These are phyloP conservation scores for Sinocyclocheilus anophthalmus DNA, from an alignment of 2,113 vertebrate species.

Conservation along the genomic window DNA sequence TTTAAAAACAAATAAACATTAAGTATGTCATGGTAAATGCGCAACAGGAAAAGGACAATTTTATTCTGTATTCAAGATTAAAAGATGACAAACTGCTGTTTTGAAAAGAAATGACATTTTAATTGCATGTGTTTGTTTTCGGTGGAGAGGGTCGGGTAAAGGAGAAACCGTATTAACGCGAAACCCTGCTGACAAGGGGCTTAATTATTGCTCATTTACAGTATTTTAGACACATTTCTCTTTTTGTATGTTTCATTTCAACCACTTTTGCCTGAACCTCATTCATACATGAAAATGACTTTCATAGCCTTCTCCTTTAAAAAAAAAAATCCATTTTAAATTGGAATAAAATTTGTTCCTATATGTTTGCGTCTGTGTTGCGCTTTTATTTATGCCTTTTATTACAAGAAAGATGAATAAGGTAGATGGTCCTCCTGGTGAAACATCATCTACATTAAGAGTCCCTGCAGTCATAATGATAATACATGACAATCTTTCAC, in stretches of 20 bases:
- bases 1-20: slow-evolving; percentile 75
- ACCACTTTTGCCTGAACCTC: slow-evolving; percentile 87
- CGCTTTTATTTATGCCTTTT: slow-evolving; percentile 49
- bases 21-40: slow-evolving; percentile 70
- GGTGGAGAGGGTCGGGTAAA: slow-evolving; percentile 74
- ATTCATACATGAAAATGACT: slow-evolving; percentile 83
- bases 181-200: slow-evolving; percentile 66
- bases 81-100: slow-evolving; percentile 76
- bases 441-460: no score
- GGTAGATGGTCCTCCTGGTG: not conserved
- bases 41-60: slow-evolving; percentile 63
- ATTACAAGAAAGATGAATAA: not conserved
- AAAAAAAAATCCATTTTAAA: slow-evolving; percentile 83
- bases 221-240: slow-evolving; percentile 81
- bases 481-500: no score
- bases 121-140: slow-evolving; percentile 80
- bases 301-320: slow-evolving; percentile 84
- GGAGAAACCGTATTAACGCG: slow-evolving; percentile 68
- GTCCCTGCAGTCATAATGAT: not conserved
- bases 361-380: slow-evolving; percentile 70
- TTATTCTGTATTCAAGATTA: slow-evolving; percentile 79
- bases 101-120: slow-evolving; percentile 77
- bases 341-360: slow-evolving; percentile 86
- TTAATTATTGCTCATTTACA: slow-evolving; percentile 78
- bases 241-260: slow-evolving; percentile 74